Conservation (phyloP, 2,797 vertebrate species). For the Graptemys geographica region DNA sequence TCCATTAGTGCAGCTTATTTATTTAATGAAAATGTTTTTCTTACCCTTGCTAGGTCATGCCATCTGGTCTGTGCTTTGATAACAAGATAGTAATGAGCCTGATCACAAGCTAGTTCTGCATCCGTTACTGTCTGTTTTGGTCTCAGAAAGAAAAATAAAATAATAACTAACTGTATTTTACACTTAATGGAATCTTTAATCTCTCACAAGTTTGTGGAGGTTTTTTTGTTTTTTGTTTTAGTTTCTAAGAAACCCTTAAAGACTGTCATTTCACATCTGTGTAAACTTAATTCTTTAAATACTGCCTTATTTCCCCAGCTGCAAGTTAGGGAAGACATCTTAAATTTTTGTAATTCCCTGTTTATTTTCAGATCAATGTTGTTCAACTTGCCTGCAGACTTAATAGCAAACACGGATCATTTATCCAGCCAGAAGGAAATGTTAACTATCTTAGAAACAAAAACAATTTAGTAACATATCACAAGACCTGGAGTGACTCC, state of each 20-base stretch:
- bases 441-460: slow-evolving; percentile 36
- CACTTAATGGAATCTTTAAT: slow-evolving; percentile 48
- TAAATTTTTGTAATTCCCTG: slow-evolving; percentile 65
- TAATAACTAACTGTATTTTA: slow-evolving; percentile 45
- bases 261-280: slow-evolving; percentile 61
- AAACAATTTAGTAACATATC: slow-evolving; percentile 28
- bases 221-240: slow-evolving; percentile 51
- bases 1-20: slow-evolving; percentile 61
- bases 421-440: slow-evolving; percentile 31
- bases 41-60: slow-evolving; percentile 86
- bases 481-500: slow-evolving; percentile 37
- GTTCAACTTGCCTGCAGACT: slow-evolving; percentile 52
- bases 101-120: slow-evolving; percentile 83
- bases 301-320: slow-evolving; percentile 66
- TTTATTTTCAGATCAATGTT: slow-evolving; percentile 73
- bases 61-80: slow-evolving; percentile 83
- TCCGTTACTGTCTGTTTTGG: slow-evolving; percentile 74
- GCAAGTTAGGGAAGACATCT: slow-evolving; percentile 38
- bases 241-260: slow-evolving; percentile 59
- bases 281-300: slow-evolving; percentile 72
- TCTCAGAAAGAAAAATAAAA: slow-evolving; percentile 71
- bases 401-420: slow-evolving; percentile 48
- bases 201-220: slow-evolving; percentile 27
- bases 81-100: slow-evolving; percentile 84
- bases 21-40: slow-evolving; percentile 65